Percentiles rank a stretch among this genome's conserved stretches.
phyloP scores from a whole-genome alignment of 2,797 vertebrate genomes.

The Leptoclinus maculatus region DNA sequence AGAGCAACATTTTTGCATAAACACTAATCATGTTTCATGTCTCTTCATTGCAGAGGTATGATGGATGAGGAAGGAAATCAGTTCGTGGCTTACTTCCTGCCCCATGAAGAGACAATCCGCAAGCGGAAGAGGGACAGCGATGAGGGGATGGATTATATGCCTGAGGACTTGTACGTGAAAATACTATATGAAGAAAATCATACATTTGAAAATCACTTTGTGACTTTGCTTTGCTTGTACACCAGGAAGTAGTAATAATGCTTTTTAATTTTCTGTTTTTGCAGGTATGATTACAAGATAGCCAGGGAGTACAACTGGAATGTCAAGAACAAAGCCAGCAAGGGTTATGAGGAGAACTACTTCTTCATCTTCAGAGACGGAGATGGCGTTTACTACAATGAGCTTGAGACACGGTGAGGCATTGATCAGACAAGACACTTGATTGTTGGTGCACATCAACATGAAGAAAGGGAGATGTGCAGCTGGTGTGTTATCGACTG shows the following conservation, averaged over 20 bases:
- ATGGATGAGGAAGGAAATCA: constrained; percentile 99
- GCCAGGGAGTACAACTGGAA: constrained; percentile 98
- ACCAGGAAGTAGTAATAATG: not conserved
- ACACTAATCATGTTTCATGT: not conserved
- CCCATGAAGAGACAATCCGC: constrained; percentile 92
- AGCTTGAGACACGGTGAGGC: constrained; percentile 91
- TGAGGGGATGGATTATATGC: constrained; percentile 92
- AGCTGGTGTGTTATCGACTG: not conserved
- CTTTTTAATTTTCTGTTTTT: constrained; percentile 23
- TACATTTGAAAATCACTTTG: not conserved
- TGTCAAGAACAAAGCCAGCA: constrained; percentile 98
- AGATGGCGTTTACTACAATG: constrained; percentile 97
- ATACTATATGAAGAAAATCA: not conserved
- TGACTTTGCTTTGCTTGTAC: not conserved
- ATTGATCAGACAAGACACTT: not conserved
- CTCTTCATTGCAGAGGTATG: constrained; percentile 88
- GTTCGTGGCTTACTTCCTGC: constrained; percentile 97
- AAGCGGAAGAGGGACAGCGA: constrained; percentile 94
- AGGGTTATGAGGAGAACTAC: constrained; percentile 97
- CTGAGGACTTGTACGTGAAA: constrained; percentile 90
- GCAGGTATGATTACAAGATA: constrained; percentile 96
- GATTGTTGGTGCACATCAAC: not conserved
- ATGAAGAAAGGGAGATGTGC: not conserved
- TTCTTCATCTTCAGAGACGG: constrained; percentile 97
- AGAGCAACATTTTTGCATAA: not conserved